A percentile compares a stretch with the other conserved stretches of the same genome.
Evolutionary conservation across 1,140 invertebrate genomes (phyloP).

Genomic region (Drosophila paulistorum): DNA sequence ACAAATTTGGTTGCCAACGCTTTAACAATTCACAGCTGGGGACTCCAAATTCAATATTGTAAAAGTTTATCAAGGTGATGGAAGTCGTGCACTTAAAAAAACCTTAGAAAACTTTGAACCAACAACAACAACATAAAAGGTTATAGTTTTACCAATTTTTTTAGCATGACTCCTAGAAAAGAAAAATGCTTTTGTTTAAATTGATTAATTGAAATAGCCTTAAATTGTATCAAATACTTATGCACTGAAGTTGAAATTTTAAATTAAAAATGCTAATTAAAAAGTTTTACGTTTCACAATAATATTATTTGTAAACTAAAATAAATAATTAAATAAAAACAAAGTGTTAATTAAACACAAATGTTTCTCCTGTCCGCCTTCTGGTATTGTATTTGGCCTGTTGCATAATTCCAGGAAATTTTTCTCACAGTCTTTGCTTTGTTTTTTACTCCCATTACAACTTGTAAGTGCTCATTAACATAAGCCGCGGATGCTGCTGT

Average conservation of each 20-base stretch:
- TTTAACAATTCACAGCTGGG: slow-evolving; percentile 42
- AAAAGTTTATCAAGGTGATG: slow-evolving; percentile 3
- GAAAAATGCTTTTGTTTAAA: too few relatives aligned
- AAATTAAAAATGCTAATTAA: too few relatives aligned
- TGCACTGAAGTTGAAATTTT: too few relatives aligned
- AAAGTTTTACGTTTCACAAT: too few relatives aligned
- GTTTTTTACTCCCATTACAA: slow-evolving; percentile 60
- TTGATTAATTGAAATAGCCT: too few relatives aligned
- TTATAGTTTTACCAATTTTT: too few relatives aligned
- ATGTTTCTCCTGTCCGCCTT: neutral
- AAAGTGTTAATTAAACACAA: slow-evolving; percentile 76
- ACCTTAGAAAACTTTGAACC: too few relatives aligned
- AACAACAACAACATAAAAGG: too few relatives aligned
- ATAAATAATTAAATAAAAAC: slow-evolving; percentile 68
- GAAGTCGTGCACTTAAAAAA: neutral
- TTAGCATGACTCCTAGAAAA: too few relatives aligned
- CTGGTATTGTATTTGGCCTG: slow-evolving; percentile 29
- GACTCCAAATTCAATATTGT: slow-evolving; percentile 31
- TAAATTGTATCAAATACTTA: too few relatives aligned
- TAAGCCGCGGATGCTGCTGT: slow-evolving; percentile 65
- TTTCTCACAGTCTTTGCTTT: slow-evolving; percentile 18
- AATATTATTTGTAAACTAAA: neutral
- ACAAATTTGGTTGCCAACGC: slow-evolving; percentile 51
- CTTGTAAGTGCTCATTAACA: slow-evolving; percentile 79
- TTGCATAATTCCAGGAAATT: slow-evolving; percentile 46